These are phyloP conservation scores for Sorex fumeus DNA, from an alignment of 2,113 vertebrate species.

Conservation along the genomic window DNA sequence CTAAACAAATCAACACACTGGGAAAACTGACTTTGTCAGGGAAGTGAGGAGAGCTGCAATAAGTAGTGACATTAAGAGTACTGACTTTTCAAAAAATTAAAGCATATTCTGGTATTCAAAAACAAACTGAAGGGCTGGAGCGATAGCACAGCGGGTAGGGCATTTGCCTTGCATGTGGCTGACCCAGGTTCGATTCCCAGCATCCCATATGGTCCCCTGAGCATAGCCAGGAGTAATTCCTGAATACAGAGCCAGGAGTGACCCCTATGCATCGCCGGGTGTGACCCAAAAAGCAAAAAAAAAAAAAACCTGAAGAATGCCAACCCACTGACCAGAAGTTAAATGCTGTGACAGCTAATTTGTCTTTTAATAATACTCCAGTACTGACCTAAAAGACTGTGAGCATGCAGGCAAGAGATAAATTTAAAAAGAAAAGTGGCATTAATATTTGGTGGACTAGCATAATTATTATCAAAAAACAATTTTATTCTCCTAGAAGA, in stretches of 20 bases:
- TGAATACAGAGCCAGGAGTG: too few species aligned
- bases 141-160: too few species aligned
- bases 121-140: too few species aligned
- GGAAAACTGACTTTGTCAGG: constrained; percentile 12
- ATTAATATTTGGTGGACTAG: not conserved
- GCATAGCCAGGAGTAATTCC: too few species aligned
- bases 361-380: not conserved
- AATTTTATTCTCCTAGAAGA: not conserved
- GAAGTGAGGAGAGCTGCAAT: not conserved
- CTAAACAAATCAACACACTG: not conserved
- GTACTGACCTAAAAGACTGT: not conserved
- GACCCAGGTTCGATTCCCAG: too few species aligned
- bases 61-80: too few species aligned
- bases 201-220: too few species aligned
- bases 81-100: not conserved
- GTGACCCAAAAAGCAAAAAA: too few species aligned
- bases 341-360: not conserved
- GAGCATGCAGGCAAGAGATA: not conserved
- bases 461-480: not conserved
- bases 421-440: not conserved
- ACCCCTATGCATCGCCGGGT: too few species aligned
- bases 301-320: not conserved
- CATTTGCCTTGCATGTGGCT: too few species aligned
- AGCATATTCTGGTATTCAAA: not conserved
- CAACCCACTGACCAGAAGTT: not conserved